Conservation (phyloP, 2,888 invertebrate species). For the Volucella zonaria region DNA sequence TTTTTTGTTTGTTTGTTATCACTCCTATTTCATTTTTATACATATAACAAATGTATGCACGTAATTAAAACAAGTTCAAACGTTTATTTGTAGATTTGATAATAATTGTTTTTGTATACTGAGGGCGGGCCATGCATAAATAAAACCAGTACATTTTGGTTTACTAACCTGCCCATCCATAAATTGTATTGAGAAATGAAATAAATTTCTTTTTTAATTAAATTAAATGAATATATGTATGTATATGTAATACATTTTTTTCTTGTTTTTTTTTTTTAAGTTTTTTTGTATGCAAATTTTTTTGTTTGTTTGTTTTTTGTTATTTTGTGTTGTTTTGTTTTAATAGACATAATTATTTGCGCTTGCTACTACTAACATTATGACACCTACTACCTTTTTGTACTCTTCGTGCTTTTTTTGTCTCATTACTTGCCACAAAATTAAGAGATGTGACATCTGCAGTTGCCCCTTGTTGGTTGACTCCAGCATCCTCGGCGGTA, state of each 20-base stretch:
- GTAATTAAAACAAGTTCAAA: slow-evolving; percentile 21
- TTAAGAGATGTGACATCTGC: slow-evolving; percentile 76
- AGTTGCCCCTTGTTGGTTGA: slow-evolving; percentile 46
- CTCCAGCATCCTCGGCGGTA: slow-evolving; percentile 37
- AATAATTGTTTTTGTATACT: slow-evolving; percentile 27
- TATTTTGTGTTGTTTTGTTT: slow-evolving; percentile 22
- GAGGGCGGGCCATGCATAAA: slow-evolving; percentile 5
- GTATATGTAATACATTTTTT: slow-evolving; percentile 30
- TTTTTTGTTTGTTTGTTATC: background rate
- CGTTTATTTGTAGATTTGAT: slow-evolving; percentile 13
- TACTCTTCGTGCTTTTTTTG: slow-evolving; percentile 83
- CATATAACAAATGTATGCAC: slow-evolving; percentile 26
- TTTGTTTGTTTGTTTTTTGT: slow-evolving; percentile 25
- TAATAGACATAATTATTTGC: slow-evolving; percentile 76
- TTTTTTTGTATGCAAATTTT: slow-evolving; percentile 51
- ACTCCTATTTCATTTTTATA: slow-evolving; percentile 49
- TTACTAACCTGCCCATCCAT: slow-evolving; percentile 11
- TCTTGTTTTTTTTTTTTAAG: too few species aligned
- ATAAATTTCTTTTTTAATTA: slow-evolving; percentile 27
- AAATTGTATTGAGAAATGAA: slow-evolving; percentile 38
- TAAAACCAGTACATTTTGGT: slow-evolving; percentile 35
- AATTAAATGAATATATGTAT: slow-evolving; percentile 42
- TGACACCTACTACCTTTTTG: slow-evolving; percentile 82
- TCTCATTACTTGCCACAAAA: slow-evolving; percentile 77
- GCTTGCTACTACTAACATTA: slow-evolving; percentile 81